phyloP scores from a whole-genome alignment of 2,888 invertebrate genomes.

The Amphipyra berbera region DNA sequence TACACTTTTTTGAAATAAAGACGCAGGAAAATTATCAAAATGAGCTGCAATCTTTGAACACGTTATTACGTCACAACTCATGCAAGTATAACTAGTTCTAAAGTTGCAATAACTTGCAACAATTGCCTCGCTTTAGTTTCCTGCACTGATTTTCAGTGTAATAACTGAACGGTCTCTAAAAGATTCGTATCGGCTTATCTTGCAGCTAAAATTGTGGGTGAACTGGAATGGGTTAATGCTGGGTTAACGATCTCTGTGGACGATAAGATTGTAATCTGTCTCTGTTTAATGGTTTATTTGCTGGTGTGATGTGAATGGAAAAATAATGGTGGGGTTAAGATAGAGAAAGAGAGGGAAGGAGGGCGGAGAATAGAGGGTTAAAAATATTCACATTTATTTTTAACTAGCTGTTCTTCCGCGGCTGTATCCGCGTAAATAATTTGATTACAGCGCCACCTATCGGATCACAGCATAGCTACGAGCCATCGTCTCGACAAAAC shows the following conservation, averaged over 20 bases:
- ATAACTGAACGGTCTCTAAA: conserved; percentile 24
- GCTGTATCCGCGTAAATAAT: too few species aligned
- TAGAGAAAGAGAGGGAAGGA: not conserved
- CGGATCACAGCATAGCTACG: too few species aligned
- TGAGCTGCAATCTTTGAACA: too few species aligned
- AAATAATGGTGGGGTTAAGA: not conserved
- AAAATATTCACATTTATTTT: too few species aligned
- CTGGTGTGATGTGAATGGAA: conserved; percentile 22
- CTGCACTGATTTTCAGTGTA: conserved; percentile 35
- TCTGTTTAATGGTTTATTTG: conserved; percentile 44
- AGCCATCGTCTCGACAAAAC: too few species aligned
- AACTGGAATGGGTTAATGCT: conserved; percentile 48
- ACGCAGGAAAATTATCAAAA: too few species aligned
- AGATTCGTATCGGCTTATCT: conserved; percentile 50
- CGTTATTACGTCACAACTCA: too few species aligned
- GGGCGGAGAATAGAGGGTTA: too few species aligned
- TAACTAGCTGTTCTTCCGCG: too few species aligned
- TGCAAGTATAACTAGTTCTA: not conserved
- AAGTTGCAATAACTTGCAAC: conserved; percentile 32
- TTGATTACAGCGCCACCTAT: too few species aligned
- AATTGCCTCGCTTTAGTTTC: conserved; percentile 21
- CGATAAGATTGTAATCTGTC: conserved; percentile 34
- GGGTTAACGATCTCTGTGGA: conserved; percentile 32
- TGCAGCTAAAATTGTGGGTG: conserved; percentile 44
- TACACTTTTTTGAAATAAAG: too few species aligned